A percentile compares a stretch with the other conserved stretches of the same genome.
These are phyloP conservation scores for Epinephelus malabaricus DNA, from an alignment of 2,797 vertebrate genomes.

Conservation along the genomic window DNA sequence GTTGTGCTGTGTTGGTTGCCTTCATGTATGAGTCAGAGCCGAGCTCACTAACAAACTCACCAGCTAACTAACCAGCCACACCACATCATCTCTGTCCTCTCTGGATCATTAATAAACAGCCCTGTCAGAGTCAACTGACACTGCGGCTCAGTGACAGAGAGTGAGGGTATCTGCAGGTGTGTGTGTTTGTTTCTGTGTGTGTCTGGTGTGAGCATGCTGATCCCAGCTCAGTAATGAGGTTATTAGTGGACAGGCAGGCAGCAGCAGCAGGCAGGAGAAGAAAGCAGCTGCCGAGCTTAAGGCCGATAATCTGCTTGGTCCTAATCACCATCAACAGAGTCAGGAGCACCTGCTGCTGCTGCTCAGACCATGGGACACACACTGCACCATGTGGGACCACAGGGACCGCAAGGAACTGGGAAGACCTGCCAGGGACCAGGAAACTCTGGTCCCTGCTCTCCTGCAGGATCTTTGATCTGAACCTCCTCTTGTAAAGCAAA, in stretches of 20 bases:
- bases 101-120: neutral
- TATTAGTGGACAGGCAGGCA: constrained; percentile 78
- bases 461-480: constrained; percentile 2
- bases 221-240: constrained; percentile 76
- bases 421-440: neutral
- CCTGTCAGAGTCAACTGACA: neutral
- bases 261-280: constrained; percentile 74
- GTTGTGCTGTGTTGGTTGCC: neutral
- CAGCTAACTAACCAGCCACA: neutral
- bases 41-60: neutral
- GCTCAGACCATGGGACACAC: constrained; percentile 53
- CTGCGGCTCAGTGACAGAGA: constrained; percentile 18
- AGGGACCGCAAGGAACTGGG: neutral
- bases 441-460: neutral
- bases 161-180: constrained; percentile 38
- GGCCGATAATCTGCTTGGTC: constrained; percentile 81
- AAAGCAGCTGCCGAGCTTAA: constrained; percentile 82
- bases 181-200: constrained; percentile 35
- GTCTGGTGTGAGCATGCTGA: constrained; percentile 55
- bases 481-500: neutral
- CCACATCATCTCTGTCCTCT: neutral
- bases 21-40: neutral
- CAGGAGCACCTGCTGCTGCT: constrained; percentile 81
- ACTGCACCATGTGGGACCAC: constrained; percentile 6
- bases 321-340: constrained; percentile 84